A percentile compares a stretch with the other conserved stretches of the same genome.
Conservation (phyloP, 2,888 invertebrate genomes). For the Dilophus febrilis region DNA sequence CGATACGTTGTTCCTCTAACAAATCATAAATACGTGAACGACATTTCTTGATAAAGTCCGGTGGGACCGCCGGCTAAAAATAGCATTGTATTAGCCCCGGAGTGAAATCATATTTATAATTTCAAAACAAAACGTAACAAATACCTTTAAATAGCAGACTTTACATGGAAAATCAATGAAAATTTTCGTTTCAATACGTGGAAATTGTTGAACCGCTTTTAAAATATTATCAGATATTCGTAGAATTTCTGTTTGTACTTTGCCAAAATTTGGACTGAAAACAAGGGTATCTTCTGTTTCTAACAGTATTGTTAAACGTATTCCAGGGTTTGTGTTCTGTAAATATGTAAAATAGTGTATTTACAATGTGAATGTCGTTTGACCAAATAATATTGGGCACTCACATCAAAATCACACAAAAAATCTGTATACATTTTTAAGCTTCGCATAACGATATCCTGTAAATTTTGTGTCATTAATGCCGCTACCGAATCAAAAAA, state of each 20-base stretch:
- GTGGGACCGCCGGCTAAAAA: slow-evolving; percentile 56
- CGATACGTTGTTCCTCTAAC: slow-evolving; percentile 52
- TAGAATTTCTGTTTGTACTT: slow-evolving; percentile 51
- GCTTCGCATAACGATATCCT: slow-evolving; percentile 63
- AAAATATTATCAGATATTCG: slow-evolving; percentile 58
- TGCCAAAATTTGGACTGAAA: slow-evolving; percentile 60
- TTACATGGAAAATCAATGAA: background rate
- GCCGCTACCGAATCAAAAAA: slow-evolving; percentile 76
- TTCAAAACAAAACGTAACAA: too few relatives aligned
- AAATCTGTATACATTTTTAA: slow-evolving; percentile 61
- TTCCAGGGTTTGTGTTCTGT: slow-evolving; percentile 51
- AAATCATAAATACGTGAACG: slow-evolving; percentile 42
- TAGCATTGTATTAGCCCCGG: too few relatives aligned
- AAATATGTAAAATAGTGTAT: slow-evolving; percentile 11
- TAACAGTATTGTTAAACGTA: slow-evolving; percentile 28
- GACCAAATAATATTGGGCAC: background rate
- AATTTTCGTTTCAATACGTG: slow-evolving; percentile 60
- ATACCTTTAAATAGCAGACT: background rate
- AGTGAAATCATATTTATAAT: too few relatives aligned
- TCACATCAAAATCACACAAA: slow-evolving; percentile 58
- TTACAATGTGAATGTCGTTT: slow-evolving; percentile 1
- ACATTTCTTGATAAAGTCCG: slow-evolving; percentile 45
- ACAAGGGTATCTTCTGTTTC: slow-evolving; percentile 37
- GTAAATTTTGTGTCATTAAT: slow-evolving; percentile 77
- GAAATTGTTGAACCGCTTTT: slow-evolving; percentile 50